Evolutionary conservation across 2,797 vertebrate species (phyloP).

Genomic region (Anniella stebbinsi): DNA sequence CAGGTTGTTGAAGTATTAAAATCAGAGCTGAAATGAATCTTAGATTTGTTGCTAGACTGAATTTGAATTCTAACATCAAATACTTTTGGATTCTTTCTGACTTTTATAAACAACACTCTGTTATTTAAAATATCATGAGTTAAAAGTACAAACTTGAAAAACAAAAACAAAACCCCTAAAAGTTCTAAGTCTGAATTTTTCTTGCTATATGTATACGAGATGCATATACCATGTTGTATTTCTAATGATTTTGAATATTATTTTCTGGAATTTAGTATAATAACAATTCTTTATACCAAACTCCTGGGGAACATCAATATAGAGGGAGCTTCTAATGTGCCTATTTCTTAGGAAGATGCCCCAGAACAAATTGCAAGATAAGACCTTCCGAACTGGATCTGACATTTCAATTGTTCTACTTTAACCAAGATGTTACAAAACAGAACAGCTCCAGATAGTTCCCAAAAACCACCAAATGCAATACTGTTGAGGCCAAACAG

Average conservation of each 20-base stretch:
- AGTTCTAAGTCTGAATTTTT: neutral
- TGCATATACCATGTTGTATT: neutral
- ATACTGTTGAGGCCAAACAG: neutral
- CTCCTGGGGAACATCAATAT: neutral
- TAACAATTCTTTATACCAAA: neutral
- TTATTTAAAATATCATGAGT: neutral
- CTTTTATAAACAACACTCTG: neutral
- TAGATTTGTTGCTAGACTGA: neutral
- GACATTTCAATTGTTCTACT: neutral
- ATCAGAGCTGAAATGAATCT: neutral
- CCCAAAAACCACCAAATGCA: neutral
- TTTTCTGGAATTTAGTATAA: constrained; percentile 3
- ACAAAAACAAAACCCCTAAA: neutral
- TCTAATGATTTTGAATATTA: neutral
- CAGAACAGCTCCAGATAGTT: neutral
- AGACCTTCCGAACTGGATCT: neutral
- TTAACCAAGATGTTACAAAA: neutral
- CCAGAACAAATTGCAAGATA: neutral
- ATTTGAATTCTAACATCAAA: constrained; percentile 5
- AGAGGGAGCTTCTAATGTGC: neutral
- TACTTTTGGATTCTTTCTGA: neutral
- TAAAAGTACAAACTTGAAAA: neutral
- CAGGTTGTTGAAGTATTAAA: neutral
- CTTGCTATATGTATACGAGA: neutral
- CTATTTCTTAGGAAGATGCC: neutral